Evolutionary conservation across 2,113 vertebrate species (phyloP), one percentile per base, ranked within the genome.

Genomic region (Muscicapa adusta): DNA sequence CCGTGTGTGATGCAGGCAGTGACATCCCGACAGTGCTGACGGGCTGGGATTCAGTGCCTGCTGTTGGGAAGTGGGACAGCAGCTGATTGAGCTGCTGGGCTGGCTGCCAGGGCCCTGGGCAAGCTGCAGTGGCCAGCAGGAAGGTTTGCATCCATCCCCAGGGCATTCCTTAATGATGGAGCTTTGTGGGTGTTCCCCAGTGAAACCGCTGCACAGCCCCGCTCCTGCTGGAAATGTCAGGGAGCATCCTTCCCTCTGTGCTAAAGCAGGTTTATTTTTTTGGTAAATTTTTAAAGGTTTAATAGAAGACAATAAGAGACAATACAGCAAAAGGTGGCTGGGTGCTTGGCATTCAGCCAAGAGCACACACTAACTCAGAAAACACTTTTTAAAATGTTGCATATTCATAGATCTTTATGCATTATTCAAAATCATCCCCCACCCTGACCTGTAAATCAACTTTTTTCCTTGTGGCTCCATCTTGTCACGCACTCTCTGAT

Each of bases 11-110:
- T 18, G 29, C 0, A 3, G 3, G 71, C n/a, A 76, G 36, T 38
- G 43, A 45, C 65, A 53, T 19, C 51, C 54, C 1, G 1, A 5
- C 43, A 2, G 43, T 1, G 73, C 1, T 0, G 9, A 5, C 0
- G 11, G 18, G 31, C 36, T 65, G 66, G 50, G 31, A 20, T 53
- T 63, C 0, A 0, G 54, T 48, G 33, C 67, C 50, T 40, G 25
- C 12, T 3, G 10, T 3, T 15, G 62, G 70, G 56, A 74, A 29
- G 18, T 7, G 23, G 81, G 56, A 18, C 72, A 70, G 63, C 0
- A 28, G 53, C n/a, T 4, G 43, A n/a, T 22, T 1, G 1, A 47
- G 74, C 63, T 60, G 83, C 78, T 22, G 87, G 91, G 82, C 82
- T 58, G 65, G 38, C 61, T 83, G 92, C 92, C 87, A 70, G 51